Conservation (phyloP, 35 echinoderm and acorn worm species). For the Amphiura filiformis region DNA sequence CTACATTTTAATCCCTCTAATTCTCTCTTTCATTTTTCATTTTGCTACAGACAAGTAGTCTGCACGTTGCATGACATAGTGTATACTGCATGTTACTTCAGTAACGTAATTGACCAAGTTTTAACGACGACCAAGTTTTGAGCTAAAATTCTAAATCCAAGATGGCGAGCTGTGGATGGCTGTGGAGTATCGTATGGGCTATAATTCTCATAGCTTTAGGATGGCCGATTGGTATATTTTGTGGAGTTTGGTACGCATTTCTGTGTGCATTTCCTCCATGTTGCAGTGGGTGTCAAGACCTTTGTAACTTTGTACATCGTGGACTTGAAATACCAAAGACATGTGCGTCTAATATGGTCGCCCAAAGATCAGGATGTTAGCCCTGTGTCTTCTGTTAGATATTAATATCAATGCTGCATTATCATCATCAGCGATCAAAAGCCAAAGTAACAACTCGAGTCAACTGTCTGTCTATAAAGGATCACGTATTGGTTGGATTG, state of each 20-base stretch:
- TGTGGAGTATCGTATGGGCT: constrained; percentile 96
- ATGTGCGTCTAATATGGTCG: constrained; percentile 89
- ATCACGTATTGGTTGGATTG: too few relatives aligned
- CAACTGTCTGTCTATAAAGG: too few relatives aligned
- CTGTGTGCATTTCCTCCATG: constrained; percentile 98
- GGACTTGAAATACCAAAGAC: constrained; percentile 82
- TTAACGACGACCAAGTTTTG: too few relatives aligned
- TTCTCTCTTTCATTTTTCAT: too few relatives aligned
- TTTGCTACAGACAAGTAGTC: too few relatives aligned
- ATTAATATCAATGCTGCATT: too few relatives aligned
- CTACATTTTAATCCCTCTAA: too few relatives aligned
- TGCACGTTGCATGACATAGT: too few relatives aligned
- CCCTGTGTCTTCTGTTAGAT: neutral
- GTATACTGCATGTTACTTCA: too few relatives aligned
- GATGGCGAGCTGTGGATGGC: constrained; percentile 99
- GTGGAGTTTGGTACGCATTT: constrained; percentile 87
- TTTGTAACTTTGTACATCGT: constrained; percentile 89
- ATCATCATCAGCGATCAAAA: too few relatives aligned
- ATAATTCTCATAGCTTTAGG: constrained; percentile 81
- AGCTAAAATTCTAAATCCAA: too few relatives aligned
- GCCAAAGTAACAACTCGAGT: too few relatives aligned
- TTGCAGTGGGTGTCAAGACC: constrained; percentile 84
- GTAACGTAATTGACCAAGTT: neutral
- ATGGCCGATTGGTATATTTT: constrained; percentile 96
- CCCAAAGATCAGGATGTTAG: constrained; percentile 90